Conservation (phyloP, 53 echinoderm and acorn worm genomes). For the Apostichopus leukothele region DNA sequence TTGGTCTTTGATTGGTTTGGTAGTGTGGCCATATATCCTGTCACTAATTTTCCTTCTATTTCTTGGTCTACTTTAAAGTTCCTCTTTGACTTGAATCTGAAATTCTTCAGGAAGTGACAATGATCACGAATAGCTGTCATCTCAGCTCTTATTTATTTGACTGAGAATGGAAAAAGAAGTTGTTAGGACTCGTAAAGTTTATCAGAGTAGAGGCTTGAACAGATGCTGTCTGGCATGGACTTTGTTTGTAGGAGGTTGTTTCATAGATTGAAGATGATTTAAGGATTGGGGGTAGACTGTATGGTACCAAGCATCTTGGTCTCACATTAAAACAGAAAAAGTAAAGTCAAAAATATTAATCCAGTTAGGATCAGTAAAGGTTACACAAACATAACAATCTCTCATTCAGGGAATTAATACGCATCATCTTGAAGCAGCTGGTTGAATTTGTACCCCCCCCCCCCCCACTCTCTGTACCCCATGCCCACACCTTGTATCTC, state of each 20-base stretch:
- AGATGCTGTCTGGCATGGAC: not conserved
- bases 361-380: too few relatives aligned
- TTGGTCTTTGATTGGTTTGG: not conserved
- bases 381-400: too few relatives aligned
- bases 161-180: not conserved
- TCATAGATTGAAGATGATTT: not conserved
- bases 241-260: not conserved
- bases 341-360: too few relatives aligned
- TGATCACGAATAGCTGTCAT: not conserved
- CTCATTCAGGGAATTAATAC: too few relatives aligned
- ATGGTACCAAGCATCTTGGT: not conserved
- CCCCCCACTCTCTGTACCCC: too few relatives aligned
- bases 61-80: not conserved
- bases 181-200: not conserved
- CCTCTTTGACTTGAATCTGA: not conserved
- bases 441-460: too few relatives aligned
- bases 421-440: too few relatives aligned
- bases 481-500: too few relatives aligned
- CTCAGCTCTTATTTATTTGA: not conserved
- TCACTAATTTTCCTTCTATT: not conserved
- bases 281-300: not conserved
- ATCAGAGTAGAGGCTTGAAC: not conserved
- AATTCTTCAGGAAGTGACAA: not conserved
- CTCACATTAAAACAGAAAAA: too few relatives aligned
- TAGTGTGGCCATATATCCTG: not conserved